A percentile compares a stretch with the other conserved stretches of the same genome.
Evolutionary conservation across 2,113 vertebrate genomes (phyloP).

Genomic region (Ceyx margarethae): DNA sequence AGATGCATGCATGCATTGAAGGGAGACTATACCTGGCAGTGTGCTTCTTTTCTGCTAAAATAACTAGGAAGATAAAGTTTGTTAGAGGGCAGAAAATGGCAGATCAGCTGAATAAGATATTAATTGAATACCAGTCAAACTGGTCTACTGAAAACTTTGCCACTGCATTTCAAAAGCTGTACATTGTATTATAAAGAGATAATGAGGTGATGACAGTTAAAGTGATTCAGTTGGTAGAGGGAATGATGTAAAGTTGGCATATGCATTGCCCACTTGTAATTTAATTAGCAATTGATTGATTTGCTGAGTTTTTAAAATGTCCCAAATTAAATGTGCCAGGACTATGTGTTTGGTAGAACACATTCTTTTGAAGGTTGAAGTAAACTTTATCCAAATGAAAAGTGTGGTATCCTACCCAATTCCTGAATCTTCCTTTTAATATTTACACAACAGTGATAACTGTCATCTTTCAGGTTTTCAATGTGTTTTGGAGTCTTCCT

Average conservation of each 20-base stretch:
- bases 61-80: background rate
- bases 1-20: constrained; percentile 48
- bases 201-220: background rate
- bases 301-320: background rate
- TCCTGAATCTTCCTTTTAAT: background rate
- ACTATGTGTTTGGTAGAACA: background rate
- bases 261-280: background rate
- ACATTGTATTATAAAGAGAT: background rate
- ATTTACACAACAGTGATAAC: background rate
- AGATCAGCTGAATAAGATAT: background rate
- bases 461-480: background rate
- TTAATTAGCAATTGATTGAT: background rate
- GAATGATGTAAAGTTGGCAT: background rate
- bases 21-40: constrained; percentile 21
- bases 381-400: background rate
- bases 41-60: constrained; percentile 2
- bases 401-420: background rate
- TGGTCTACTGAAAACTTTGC: background rate
- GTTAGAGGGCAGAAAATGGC: constrained; percentile 2
- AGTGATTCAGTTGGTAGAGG: background rate
- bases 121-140: background rate
- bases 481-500: background rate
- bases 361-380: background rate
- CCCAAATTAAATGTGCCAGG: background rate
- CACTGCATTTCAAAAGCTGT: background rate